A percentile compares a stretch with the other conserved stretches of the same genome.
Conservation (phyloP, 2,888 invertebrate genomes). For the Noctua pronuba region DNA sequence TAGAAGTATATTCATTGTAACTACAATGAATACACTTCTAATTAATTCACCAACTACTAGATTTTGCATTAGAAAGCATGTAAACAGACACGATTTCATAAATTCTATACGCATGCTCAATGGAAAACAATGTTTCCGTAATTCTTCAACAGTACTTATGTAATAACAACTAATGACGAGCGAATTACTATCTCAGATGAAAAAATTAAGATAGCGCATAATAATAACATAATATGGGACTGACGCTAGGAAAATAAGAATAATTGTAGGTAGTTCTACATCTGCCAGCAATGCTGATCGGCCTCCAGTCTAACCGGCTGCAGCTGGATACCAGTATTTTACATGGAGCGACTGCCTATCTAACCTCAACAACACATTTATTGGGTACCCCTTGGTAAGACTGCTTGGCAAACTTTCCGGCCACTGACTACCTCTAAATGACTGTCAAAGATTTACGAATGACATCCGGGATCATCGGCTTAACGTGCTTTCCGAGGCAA, state of each 20-base stretch:
- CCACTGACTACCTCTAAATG: not conserved
- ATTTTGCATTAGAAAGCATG: constrained; percentile 30
- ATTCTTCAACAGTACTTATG: constrained; percentile 20
- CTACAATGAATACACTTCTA: not conserved
- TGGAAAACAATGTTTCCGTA: constrained; percentile 35
- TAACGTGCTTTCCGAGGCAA: no score
- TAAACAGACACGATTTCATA: constrained; percentile 5
- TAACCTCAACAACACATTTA: not conserved
- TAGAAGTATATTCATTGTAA: no score
- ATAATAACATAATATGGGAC: not conserved
- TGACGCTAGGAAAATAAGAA: not conserved
- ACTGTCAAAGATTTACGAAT: not conserved
- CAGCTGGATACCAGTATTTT: not conserved
- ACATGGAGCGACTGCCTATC: not conserved
- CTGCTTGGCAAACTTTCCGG: not conserved
- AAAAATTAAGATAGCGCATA: constrained; percentile 11
- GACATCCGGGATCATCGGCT: not conserved
- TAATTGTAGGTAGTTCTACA: not conserved
- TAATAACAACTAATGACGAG: constrained; percentile 21
- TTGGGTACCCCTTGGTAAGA: not conserved
- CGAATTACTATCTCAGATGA: constrained; percentile 6
- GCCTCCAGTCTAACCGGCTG: not conserved
- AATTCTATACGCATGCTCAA: constrained; percentile 11
- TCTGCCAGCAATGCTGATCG: not conserved
- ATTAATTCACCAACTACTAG: not conserved